These are phyloP conservation scores for Phylloscopus trochiloides DNA, from an alignment of 2,113 vertebrate genomes.

Conservation along the genomic window DNA sequence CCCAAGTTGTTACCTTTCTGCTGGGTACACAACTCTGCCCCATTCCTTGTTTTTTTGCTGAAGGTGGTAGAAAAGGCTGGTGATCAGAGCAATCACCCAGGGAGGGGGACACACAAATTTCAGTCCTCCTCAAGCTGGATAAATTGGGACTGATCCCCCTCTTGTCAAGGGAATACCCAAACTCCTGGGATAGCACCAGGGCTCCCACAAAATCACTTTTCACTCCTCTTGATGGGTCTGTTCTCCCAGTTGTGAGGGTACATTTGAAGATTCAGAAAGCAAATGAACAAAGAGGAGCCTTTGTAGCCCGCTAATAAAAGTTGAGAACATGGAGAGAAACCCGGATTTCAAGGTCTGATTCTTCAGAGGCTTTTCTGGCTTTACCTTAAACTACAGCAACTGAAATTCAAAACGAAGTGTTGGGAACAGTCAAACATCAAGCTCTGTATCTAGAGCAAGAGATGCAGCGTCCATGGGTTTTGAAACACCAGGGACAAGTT, in stretches of 20 bases:
- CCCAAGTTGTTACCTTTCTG: neutral
- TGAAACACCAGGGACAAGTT: neutral
- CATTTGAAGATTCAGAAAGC: neutral
- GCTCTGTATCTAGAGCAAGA: neutral
- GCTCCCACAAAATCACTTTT: neutral
- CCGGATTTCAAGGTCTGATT: neutral
- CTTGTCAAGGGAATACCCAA: neutral
- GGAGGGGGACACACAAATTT: neutral
- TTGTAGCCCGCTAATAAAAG: neutral
- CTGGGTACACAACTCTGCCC: neutral
- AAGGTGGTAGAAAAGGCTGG: neutral
- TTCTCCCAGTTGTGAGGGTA: neutral
- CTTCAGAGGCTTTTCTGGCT: neutral
- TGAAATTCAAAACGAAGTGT: neutral
- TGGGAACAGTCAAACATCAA: neutral
- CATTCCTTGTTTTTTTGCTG: neutral
- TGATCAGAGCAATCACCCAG: neutral
- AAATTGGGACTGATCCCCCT: rapidly evolving
- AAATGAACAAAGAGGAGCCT: neutral
- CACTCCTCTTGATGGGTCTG: neutral
- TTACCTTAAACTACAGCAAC: neutral
- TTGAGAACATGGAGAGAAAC: neutral
- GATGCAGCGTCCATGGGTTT: neutral
- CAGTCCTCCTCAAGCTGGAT: neutral
- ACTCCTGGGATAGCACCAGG: neutral